These are phyloP conservation scores for Chrysolina oricalcia DNA, from an alignment of 2,888 invertebrate genomes.

Conservation along the genomic window DNA sequence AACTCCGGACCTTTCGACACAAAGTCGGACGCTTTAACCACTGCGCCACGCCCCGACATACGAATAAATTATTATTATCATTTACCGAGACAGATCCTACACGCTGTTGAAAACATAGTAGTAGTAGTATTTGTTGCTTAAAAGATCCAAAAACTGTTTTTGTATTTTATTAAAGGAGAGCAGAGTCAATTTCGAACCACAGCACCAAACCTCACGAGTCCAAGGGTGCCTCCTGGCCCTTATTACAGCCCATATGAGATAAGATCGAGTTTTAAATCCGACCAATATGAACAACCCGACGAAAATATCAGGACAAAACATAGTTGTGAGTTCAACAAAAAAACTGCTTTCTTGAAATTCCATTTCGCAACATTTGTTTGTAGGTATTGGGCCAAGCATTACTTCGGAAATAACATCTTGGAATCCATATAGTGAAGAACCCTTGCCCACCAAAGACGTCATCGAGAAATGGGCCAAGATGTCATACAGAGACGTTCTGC, in stretches of 20 bases:
- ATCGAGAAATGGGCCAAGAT: constrained; percentile 62
- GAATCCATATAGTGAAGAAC: constrained; percentile 61
- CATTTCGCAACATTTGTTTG: too few species aligned
- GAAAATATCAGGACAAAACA: constrained; percentile 23
- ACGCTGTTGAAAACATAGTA: too few species aligned
- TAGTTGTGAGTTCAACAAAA: constrained; percentile 38
- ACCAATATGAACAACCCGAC: constrained; percentile 28
- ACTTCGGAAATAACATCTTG: constrained; percentile 54
- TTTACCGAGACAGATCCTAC: too few species aligned
- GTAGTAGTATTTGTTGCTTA: neutral
- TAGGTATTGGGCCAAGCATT: constrained; percentile 23
- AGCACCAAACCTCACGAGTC: constrained; percentile 19
- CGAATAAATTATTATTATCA: too few species aligned
- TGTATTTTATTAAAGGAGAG: constrained; percentile 1
- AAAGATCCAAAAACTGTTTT: neutral
- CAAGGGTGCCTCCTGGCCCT: constrained; percentile 38
- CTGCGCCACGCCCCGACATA: too few species aligned
- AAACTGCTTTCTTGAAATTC: neutral
- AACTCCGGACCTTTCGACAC: too few species aligned
- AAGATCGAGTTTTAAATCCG: constrained; percentile 31
- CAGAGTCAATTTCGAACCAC: neutral
- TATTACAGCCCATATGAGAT: constrained; percentile 43
- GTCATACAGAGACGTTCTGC: constrained; percentile 59
- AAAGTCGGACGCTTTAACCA: too few species aligned
- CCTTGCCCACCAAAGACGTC: constrained; percentile 46